phyloP scores from a whole-genome alignment of 2,888 invertebrate species.

The Drosophila cracens region DNA sequence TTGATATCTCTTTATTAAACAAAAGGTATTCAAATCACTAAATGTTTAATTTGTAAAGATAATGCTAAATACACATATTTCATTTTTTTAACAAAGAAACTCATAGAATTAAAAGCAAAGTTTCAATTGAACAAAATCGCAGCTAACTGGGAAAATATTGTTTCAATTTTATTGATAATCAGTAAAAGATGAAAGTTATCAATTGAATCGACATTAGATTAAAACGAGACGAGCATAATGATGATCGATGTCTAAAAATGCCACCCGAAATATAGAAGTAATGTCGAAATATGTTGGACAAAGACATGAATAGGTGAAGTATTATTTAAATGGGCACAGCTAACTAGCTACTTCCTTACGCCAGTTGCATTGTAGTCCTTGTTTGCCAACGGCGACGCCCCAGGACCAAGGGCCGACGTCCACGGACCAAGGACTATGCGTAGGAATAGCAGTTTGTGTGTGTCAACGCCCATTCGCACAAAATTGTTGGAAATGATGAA shows the following conservation, averaged over 20 bases:
- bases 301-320: constrained; percentile 34
- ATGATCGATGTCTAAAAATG: constrained; percentile 15
- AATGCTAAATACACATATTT: no score
- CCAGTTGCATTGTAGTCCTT: constrained; percentile 63
- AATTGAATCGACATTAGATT: constrained; percentile 2
- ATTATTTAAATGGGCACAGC: constrained; percentile 77
- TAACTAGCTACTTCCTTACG: constrained; percentile 83
- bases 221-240: background rate
- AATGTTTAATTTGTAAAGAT: background rate
- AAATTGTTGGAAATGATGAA: constrained; percentile 45
- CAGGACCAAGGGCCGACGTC: constrained; percentile 1
- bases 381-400: constrained; percentile 51
- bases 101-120: background rate
- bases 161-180: background rate
- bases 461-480: constrained; percentile 55
- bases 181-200: background rate
- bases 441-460: constrained; percentile 52
- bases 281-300: constrained; percentile 21
- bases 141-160: background rate
- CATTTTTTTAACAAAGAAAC: background rate
- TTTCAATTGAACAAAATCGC: background rate
- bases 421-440: constrained; percentile 2
- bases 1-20: background rate
- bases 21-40: background rate
- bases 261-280: constrained; percentile 28